A percentile compares a stretch with the other conserved stretches of the same genome.
Conservation (phyloP, 2,888 invertebrate species). For the Leptodirus hochenwartii region DNA sequence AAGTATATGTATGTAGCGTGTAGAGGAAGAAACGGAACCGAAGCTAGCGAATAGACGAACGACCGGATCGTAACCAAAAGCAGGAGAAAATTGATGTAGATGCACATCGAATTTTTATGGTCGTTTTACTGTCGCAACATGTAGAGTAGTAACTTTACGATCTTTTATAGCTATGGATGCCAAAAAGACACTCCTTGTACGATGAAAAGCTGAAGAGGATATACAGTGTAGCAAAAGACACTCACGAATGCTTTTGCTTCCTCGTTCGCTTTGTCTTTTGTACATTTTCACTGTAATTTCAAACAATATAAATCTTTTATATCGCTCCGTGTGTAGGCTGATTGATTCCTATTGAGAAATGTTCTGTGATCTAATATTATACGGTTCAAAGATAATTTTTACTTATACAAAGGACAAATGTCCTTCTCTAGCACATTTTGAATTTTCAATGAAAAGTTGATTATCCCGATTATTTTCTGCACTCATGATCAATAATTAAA, state of each 20-base stretch:
- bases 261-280: constrained; percentile 18
- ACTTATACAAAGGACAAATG: no score
- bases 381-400: no score
- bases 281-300: constrained; percentile 18
- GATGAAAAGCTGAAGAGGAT: background rate
- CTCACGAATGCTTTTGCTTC: background rate
- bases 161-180: constrained; percentile 3
- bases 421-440: no score
- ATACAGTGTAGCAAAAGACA: no score
- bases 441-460: no score
- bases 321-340: no score
- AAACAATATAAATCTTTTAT: constrained; percentile 23
- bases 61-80: constrained; percentile 9
- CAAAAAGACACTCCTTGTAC: background rate
- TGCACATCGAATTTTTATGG: constrained; percentile 29
- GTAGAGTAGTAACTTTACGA: constrained; percentile 22
- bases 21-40: no score
- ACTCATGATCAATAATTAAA: no score
- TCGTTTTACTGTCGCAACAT: constrained; percentile 30
- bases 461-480: no score
- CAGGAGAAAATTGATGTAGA: constrained; percentile 26
- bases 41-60: constrained; percentile 5
- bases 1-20: no score
- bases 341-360: no score
- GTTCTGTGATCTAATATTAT: no score